Percentiles rank a stretch among this genome's conserved stretches.
Conservation (phyloP, 2,797 vertebrate genomes). For the Menidia menidia region DNA sequence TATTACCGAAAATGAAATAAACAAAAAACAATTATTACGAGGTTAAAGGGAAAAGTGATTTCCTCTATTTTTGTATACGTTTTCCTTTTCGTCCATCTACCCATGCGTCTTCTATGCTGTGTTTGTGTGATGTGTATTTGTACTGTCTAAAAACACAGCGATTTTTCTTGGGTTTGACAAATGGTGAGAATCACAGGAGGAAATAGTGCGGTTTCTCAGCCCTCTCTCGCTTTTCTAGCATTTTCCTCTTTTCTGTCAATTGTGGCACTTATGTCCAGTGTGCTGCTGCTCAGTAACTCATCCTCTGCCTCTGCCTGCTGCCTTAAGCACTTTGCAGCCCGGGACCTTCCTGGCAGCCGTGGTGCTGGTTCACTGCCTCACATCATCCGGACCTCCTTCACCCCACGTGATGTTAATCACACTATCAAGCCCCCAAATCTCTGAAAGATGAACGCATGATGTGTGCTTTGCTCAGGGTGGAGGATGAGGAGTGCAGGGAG, state of each 20-base stretch:
- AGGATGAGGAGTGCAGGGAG: slow-evolving; percentile 52
- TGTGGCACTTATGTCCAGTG: slow-evolving; percentile 22
- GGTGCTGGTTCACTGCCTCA: slow-evolving; percentile 67
- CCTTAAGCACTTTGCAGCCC: slow-evolving; percentile 57
- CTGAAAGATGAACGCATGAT: slow-evolving; percentile 79
- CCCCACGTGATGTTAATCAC: slow-evolving; percentile 77
- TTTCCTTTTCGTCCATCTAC: slow-evolving; percentile 65
- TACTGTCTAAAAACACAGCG: slow-evolving; percentile 61
- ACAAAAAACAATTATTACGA: slow-evolving; percentile 37
- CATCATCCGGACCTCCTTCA: slow-evolving; percentile 65
- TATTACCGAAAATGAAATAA: slow-evolving; percentile 34
- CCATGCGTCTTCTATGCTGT: slow-evolving; percentile 37
- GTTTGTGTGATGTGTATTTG: slow-evolving; percentile 80
- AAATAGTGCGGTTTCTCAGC: slow-evolving; percentile 21
- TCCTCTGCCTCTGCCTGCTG: slow-evolving; percentile 41
- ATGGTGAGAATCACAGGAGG: slow-evolving; percentile 41
- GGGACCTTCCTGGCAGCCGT: slow-evolving; percentile 49
- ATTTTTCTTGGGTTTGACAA: slow-evolving; percentile 69
- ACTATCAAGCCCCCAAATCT: slow-evolving; percentile 76
- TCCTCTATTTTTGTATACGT: slow-evolving; percentile 69
- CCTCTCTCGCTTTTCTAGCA: slow-evolving; percentile 6
- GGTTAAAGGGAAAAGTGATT: slow-evolving; percentile 58
- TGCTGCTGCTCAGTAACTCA: slow-evolving; percentile 22
- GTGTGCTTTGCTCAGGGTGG: slow-evolving; percentile 72
- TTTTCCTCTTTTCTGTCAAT: slow-evolving; percentile 6